phyloP scores from a whole-genome alignment of 2,888 invertebrate genomes.

The Acanthosepion lycidas region DNA sequence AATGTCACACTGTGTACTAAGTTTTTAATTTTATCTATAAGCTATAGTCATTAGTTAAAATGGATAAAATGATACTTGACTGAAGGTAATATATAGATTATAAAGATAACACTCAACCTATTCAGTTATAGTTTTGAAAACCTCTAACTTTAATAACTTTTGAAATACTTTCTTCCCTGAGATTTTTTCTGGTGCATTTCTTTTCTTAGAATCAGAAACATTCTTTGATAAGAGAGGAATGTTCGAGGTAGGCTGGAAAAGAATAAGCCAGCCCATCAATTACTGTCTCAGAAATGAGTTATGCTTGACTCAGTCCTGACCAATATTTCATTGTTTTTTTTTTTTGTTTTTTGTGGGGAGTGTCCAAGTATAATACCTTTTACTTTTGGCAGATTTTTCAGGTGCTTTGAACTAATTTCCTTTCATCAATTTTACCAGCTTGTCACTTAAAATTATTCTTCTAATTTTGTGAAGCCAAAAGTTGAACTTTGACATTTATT shows the following conservation, averaged over 20 bases:
- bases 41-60: too few species aligned
- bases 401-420: not conserved
- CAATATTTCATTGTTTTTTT: not conserved
- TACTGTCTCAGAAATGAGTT: not conserved
- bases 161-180: not conserved
- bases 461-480: not conserved
- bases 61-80: too few species aligned
- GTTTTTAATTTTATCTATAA: too few species aligned
- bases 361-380: not conserved
- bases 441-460: not conserved
- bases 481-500: not conserved
- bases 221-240: not conserved
- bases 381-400: not conserved
- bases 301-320: constrained; percentile 2
- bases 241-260: not conserved
- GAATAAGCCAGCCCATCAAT: not conserved
- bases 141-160: not conserved
- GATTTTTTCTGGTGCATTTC: not conserved
- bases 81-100: too few species aligned
- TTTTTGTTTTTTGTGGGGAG: not conserved
- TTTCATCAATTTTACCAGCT: not conserved
- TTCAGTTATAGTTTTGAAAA: not conserved
- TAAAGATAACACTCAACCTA: too few species aligned
- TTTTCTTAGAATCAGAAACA: not conserved
- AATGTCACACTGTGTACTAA: too few species aligned